Evolutionary conservation across 2,888 invertebrate genomes (phyloP), one percentile per base, ranked within the genome.

Genomic region (Polymixis lichenea): DNA sequence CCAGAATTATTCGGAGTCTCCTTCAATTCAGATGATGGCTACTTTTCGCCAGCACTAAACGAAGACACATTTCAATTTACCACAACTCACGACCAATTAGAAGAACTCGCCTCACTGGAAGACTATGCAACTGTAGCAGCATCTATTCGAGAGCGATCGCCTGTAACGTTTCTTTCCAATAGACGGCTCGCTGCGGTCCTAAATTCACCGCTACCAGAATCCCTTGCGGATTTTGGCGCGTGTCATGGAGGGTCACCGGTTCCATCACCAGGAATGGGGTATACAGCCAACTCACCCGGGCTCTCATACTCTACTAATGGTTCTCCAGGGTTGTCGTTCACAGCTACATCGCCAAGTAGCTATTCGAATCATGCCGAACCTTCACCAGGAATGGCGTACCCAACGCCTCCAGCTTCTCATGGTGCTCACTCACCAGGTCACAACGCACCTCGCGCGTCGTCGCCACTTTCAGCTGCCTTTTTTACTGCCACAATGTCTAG

Each of bases 381-480:
- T 77, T 98, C 98, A n/a, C 98, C 98, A 1, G 97, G 98, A 56
- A 97, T 98, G 60, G 93, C 98, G 38, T 98, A 98, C 91, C 98
- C 98, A 5, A 98, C 98, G 15, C 98, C 98, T 38, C 98, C 98
- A 8, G 98, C 98, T 1, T 98, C 98, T 87, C 98, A 98, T 88
- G 98, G 98, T 95, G 98, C 98, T 38, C 97, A 98, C 78, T 97
- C 98, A 82, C 98, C 98, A 80, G 94, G 95, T 15, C 95, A 96
- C 76, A 93, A 95, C 13, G 97, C 97, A 4, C 97, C 98, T 22
- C 98, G 98, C 79, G 98, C 98, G 0, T 98, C 98, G 13, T 98
- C 98, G 4, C 98, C 98, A 2, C 94, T 98, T 22, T 98, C 98
- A 17, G 98, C 98, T 74, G 98, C 98, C 9, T 98, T 98, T 93